Percentiles rank a stretch among this genome's conserved stretches.
Conservation (phyloP, 2,888 invertebrate genomes). For the Aphelenchoides bicaudatus region DNA sequence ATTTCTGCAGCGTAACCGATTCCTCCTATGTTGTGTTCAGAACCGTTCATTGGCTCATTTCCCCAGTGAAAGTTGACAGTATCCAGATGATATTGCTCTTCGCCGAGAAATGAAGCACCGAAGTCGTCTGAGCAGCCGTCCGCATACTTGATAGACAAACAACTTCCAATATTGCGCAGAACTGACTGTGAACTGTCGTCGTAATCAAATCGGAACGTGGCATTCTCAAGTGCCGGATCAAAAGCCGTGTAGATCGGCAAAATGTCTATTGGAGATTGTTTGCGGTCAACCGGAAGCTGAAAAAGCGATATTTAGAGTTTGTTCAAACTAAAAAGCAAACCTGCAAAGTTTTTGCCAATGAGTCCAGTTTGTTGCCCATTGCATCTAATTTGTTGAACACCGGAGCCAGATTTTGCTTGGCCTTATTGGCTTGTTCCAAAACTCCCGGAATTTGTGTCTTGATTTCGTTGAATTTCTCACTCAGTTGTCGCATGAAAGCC, state of each 20-base stretch:
- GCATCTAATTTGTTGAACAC: conserved; percentile 44
- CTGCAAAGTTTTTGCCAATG: conserved; percentile 49
- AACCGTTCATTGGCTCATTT: conserved; percentile 60
- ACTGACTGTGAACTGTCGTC: conserved; percentile 50
- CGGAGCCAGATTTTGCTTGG: conserved; percentile 43
- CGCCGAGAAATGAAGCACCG: conserved; percentile 47
- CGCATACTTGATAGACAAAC: conserved; percentile 36
- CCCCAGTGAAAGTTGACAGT: conserved; percentile 56
- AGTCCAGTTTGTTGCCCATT: conserved; percentile 48
- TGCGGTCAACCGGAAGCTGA: conserved; percentile 46
- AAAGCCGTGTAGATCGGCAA: conserved; percentile 56
- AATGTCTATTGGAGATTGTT: conserved; percentile 58
- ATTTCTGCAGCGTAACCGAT: conserved; percentile 60
- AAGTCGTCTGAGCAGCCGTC: conserved; percentile 30
- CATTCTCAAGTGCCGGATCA: conserved; percentile 48
- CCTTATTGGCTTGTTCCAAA: conserved; percentile 45
- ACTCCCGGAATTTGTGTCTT: conserved; percentile 41
- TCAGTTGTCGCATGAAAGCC: conserved; percentile 58
- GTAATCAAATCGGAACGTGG: conserved; percentile 44
- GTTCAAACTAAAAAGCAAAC: conserved; percentile 25
- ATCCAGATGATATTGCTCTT: conserved; percentile 58
- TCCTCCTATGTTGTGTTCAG: conserved; percentile 59
- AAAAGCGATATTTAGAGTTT: conserved; percentile 19
- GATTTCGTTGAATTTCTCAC: conserved; percentile 39
- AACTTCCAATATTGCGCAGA: conserved; percentile 46